Evolutionary conservation across 2,113 vertebrate genomes (phyloP).

Genomic region (Nesogale talazaci): DNA sequence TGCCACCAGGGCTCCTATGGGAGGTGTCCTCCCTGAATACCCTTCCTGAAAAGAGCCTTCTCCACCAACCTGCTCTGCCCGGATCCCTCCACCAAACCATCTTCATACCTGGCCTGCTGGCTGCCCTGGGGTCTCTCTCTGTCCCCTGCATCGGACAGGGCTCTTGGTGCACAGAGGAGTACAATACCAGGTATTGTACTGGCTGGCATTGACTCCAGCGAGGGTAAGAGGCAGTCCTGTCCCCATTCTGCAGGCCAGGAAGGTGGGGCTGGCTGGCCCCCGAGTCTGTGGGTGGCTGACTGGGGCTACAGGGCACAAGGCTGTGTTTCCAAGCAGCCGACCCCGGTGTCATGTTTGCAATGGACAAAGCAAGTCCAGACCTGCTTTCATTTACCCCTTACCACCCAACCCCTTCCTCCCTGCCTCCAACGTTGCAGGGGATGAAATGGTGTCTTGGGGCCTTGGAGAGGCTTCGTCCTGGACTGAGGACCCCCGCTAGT

Average conservation of each 20-base stretch:
- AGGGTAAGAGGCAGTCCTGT: neutral
- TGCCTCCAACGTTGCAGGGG: neutral
- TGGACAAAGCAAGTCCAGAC: constrained; percentile 4
- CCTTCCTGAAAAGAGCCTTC: neutral
- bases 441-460: neutral
- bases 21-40: neutral
- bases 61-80: neutral
- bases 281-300: neutral
- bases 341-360: neutral
- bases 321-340: neutral
- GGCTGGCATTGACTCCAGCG: neutral
- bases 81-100: too few relatives aligned
- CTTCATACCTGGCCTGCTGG: neutral
- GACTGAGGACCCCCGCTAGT: neutral
- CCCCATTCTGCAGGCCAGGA: constrained; percentile 29
- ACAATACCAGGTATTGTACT: neutral
- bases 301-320: neutral
- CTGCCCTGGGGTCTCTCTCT: neutral
- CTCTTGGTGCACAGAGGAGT: neutral
- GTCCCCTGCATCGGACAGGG: neutral
- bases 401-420: neutral
- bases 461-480: neutral
- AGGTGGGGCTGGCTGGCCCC: neutral
- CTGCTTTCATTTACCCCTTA: constrained; percentile 1
- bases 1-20: neutral